Percentiles rank a stretch among this genome's conserved stretches.
Evolutionary conservation across 2,113 vertebrate species (phyloP).

Genomic region (Ptilonorhynchus violaceus): DNA sequence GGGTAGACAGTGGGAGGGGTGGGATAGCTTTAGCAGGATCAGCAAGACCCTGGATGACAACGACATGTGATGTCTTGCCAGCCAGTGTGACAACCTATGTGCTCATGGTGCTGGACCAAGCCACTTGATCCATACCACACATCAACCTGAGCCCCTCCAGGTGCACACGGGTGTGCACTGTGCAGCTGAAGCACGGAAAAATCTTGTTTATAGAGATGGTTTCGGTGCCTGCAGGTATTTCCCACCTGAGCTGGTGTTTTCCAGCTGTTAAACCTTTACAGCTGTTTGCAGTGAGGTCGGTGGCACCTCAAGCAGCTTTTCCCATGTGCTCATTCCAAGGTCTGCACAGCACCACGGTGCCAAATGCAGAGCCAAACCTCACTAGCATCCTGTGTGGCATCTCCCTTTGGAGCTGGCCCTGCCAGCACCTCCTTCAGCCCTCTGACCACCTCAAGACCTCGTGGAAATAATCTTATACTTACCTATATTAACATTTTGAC

Average conservation of each 20-base stretch:
- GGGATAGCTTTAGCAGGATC: background rate
- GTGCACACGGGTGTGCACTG: accelerated
- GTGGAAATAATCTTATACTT: background rate
- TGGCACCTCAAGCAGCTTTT: background rate
- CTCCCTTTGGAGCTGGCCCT: background rate
- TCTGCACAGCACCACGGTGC: background rate
- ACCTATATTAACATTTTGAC: background rate
- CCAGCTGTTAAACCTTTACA: background rate
- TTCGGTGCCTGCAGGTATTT: background rate
- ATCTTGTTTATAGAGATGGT: background rate
- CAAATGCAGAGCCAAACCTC: background rate
- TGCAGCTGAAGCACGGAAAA: background rate
- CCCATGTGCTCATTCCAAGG: background rate
- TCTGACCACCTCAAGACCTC: background rate
- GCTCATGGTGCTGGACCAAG: background rate
- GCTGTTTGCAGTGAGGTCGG: background rate
- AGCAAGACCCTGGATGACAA: background rate
- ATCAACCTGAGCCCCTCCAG: background rate
- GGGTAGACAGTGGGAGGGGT: no score
- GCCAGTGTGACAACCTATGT: accelerated
- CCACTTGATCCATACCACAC: background rate
- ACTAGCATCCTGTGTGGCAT: background rate
- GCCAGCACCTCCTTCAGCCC: background rate
- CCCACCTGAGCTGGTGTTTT: background rate
- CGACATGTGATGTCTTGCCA: background rate